These are phyloP conservation scores for Drosophila nigritarsus DNA, from an alignment of 2,888 invertebrate species.

Conservation along the genomic window DNA sequence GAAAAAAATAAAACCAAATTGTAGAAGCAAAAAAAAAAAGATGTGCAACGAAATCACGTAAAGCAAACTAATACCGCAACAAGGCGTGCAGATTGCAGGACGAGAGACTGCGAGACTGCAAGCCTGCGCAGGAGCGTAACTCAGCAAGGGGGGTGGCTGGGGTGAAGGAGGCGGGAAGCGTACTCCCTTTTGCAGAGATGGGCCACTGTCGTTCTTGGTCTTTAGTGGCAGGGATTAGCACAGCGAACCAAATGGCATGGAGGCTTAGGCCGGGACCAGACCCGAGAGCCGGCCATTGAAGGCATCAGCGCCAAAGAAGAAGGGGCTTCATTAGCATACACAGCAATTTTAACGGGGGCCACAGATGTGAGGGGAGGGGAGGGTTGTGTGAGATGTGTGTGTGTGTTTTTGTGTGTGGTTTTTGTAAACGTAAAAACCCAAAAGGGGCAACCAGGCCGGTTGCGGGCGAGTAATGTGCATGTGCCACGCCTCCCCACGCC, in stretches of 20 bases:
- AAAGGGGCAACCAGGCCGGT: constrained; percentile 37
- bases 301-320: constrained; percentile 65
- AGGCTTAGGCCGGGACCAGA: constrained; percentile 63
- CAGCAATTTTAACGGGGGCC: constrained; percentile 14
- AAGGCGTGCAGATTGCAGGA: constrained; percentile 77
- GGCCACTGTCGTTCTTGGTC: constrained; percentile 61
- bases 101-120: constrained; percentile 22
- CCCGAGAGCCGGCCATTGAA: constrained; percentile 10
- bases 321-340: constrained; percentile 80
- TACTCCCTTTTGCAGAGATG: constrained; percentile 3
- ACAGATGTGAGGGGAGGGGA: background rate
- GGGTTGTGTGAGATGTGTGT: background rate
- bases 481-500: constrained; percentile 40
- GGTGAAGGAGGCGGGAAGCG: too few species aligned
- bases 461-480: constrained; percentile 50
- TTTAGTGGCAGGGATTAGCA: constrained; percentile 78
- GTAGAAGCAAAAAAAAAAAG: constrained; percentile 23
- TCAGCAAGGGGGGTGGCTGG: background rate
- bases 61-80: constrained; percentile 83
- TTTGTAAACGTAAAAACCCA: constrained; percentile 22
- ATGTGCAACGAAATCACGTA: constrained; percentile 81
- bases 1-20: constrained; percentile 24
- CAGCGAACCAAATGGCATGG: constrained; percentile 77
- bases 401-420: background rate
- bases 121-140: constrained; percentile 45